Percentiles rank a stretch among this genome's conserved stretches.
Conservation (phyloP, 1,140 invertebrate genomes). For the Zaprionus gabonicus region DNA sequence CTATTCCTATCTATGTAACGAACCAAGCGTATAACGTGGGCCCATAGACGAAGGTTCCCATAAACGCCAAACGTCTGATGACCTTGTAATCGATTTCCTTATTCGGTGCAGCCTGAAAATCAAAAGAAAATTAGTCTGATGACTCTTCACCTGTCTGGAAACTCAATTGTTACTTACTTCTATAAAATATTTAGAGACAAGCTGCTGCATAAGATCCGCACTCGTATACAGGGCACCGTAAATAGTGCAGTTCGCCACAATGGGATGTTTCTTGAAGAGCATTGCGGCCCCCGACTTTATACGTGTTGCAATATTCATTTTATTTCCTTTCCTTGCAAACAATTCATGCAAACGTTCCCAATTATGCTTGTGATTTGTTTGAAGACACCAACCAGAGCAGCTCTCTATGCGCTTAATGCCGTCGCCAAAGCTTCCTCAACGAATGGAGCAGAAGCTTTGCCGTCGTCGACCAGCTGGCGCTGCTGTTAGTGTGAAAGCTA, state of each 20-base stretch:
- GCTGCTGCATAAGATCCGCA: constrained; percentile 92
- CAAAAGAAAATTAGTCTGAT: constrained; percentile 10
- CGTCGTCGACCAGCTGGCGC: constrained; percentile 27
- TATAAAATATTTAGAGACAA: constrained; percentile 86
- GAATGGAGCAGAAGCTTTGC: constrained; percentile 28
- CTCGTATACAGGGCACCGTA: constrained; percentile 91
- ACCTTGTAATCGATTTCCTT: constrained; percentile 85
- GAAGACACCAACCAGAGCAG: background rate
- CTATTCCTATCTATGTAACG: constrained; percentile 40
- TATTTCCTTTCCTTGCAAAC: background rate
- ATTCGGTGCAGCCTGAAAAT: constrained; percentile 46
- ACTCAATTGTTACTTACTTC: constrained; percentile 48
- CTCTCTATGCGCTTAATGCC: constrained; percentile 10
- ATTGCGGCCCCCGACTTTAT: constrained; percentile 51
- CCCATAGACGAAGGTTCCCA: constrained; percentile 87
- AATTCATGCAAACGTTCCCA: background rate
- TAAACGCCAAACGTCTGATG: constrained; percentile 86
- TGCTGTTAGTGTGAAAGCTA: constrained; percentile 25
- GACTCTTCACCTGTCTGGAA: constrained; percentile 27
- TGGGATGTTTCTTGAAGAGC: constrained; percentile 86
- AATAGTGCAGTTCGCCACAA: constrained; percentile 89
- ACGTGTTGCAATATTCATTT: constrained; percentile 23
- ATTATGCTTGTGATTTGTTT: background rate
- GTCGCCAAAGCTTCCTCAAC: constrained; percentile 37
- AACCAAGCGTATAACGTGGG: constrained; percentile 88